A percentile compares a stretch with the other conserved stretches of the same genome.
These are phyloP conservation scores for Lepisosteus osseus DNA, from an alignment of 2,113 vertebrate species.

Conservation along the genomic window DNA sequence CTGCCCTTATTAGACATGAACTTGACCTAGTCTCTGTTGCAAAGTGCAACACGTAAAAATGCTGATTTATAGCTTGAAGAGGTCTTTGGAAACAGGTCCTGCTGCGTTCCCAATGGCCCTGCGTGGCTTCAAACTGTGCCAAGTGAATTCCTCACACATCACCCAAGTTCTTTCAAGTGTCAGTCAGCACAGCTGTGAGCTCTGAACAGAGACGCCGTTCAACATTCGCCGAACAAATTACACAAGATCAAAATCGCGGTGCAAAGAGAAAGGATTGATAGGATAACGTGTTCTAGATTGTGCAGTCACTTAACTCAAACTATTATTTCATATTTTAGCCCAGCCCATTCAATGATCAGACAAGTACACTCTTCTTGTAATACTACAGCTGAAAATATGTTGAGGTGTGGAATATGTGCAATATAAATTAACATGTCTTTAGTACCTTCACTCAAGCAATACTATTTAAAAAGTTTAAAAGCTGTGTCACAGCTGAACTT, in stretches of 20 bases:
- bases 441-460: too few relatives aligned
- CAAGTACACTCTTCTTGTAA: too few relatives aligned
- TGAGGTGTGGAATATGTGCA: too few relatives aligned
- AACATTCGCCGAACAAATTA: background rate
- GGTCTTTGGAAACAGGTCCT: slow-evolving; percentile 31
- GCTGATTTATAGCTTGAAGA: slow-evolving; percentile 29
- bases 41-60: slow-evolving; percentile 3
- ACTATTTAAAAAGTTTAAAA: too few relatives aligned
- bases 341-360: too few relatives aligned
- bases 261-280: background rate
- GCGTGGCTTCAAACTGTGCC: slow-evolving; percentile 26
- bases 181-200: background rate
- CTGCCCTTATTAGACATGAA: background rate
- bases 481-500: too few relatives aligned
- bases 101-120: slow-evolving; percentile 30
- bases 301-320: background rate
- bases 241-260: too few relatives aligned
- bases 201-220: background rate
- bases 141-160: slow-evolving; percentile 16
- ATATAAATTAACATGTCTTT: too few relatives aligned
- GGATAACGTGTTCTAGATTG: background rate
- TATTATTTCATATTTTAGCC: too few relatives aligned
- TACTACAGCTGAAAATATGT: too few relatives aligned
- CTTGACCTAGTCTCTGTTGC: background rate
- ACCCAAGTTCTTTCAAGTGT: slow-evolving; percentile 5